Conservation (phyloP, 2,113 vertebrate species). For the Mustela lutreola region DNA sequence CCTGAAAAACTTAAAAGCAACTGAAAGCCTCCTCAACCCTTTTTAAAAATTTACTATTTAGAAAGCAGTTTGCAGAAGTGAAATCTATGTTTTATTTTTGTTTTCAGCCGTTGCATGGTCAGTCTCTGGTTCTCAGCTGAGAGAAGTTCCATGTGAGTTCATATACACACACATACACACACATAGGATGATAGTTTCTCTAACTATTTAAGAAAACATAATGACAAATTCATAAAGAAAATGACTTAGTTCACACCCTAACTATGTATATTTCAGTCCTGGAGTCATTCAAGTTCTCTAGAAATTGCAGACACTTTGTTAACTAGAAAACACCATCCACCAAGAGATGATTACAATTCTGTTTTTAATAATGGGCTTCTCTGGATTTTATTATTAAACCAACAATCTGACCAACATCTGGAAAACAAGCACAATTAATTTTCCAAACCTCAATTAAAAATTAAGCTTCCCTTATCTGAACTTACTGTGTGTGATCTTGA, state of each 20-base stretch:
- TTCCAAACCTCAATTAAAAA: conserved; percentile 80
- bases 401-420: conserved; percentile 83
- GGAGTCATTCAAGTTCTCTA: conserved; percentile 83
- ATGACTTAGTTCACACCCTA: conserved; percentile 74
- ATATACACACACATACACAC: neutral
- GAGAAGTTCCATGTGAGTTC: conserved; percentile 69
- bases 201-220: conserved; percentile 68
- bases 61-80: conserved; percentile 72
- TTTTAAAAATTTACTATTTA: neutral
- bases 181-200: conserved; percentile 57
- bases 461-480: conserved; percentile 72
- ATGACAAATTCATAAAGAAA: conserved; percentile 81
- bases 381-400: conserved; percentile 83
- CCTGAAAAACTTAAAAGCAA: conserved; percentile 61
- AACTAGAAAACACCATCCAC: conserved; percentile 74
- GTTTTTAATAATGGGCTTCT: conserved; percentile 81
- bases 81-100: conserved; percentile 66
- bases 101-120: conserved; percentile 57
- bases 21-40: conserved; percentile 24
- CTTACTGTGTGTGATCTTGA: conserved; percentile 75
- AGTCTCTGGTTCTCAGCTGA: conserved; percentile 61
- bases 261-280: conserved; percentile 77
- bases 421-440: conserved; percentile 76
- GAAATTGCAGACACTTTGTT: conserved; percentile 82
- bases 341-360: conserved; percentile 76